phyloP scores from a whole-genome alignment of 2,888 invertebrate genomes.

The Myopa testacea region DNA sequence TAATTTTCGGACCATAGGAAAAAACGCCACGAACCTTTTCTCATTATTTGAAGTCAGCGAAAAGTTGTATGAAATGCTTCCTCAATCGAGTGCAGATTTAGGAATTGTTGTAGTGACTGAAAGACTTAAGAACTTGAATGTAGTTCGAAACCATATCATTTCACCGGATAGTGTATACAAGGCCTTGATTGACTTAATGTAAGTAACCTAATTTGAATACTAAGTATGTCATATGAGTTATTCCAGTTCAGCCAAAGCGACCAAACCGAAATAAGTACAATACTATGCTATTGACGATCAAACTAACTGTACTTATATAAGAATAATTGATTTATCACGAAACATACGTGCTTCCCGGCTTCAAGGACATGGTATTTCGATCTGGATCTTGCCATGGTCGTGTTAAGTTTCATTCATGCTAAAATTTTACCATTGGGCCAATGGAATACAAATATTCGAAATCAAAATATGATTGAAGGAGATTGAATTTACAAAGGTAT shows the following conservation, averaged over 20 bases:
- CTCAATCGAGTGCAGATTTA: neutral
- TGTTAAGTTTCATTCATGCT: neutral
- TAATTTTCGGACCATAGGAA: too few relatives aligned
- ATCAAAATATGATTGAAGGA: conserved; percentile 16
- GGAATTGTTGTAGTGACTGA: conserved; percentile 1
- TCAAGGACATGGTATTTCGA: too few relatives aligned
- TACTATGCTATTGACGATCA: neutral
- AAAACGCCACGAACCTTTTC: too few relatives aligned
- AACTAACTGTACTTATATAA: too few relatives aligned
- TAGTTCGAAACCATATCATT: neutral
- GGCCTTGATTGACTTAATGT: conserved; percentile 9
- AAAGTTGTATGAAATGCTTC: too few relatives aligned
- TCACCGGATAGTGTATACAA: conserved; percentile 11
- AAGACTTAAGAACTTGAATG: neutral
- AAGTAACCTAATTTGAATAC: neutral
- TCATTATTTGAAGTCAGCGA: too few relatives aligned
- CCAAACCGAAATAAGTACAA: neutral
- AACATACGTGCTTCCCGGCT: neutral
- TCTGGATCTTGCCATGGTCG: neutral
- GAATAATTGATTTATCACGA: neutral
- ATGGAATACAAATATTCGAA: conserved; percentile 24
- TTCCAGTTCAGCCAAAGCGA: neutral
- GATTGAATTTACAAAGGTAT: conserved; percentile 6
- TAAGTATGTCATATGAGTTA: neutral
- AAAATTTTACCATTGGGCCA: conserved; percentile 14